Evolutionary conservation across 2,113 vertebrate species (phyloP), one percentile per base, ranked within the genome.

Genomic region (Varanus komodoensis): DNA sequence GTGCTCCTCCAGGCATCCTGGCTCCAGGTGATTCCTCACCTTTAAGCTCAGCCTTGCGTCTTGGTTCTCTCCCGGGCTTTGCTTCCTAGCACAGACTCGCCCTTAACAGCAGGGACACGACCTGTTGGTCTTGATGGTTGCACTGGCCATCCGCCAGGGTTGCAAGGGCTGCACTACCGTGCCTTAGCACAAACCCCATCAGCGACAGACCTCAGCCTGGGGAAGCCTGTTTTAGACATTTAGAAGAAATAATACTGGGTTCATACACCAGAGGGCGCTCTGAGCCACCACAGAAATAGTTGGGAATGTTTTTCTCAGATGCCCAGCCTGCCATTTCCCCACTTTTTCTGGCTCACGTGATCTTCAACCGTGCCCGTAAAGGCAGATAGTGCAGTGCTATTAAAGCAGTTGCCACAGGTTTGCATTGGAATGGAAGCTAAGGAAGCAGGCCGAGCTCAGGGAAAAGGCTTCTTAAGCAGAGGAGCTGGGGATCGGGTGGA

Each of bases 241-340:
- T 54, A 19, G 12, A 29, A 21, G 38, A 80, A 90, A 38, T 1
- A 0, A 4, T 69, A 23, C 23, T 50, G n/a, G 9, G 9, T 25
- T 88, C 68, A 86, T 77, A 38, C 88, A 2, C 80, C 74, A 23
- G 75, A 54, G 67, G 50, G 14, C 80, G 38, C 52, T 93, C 50
- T 77, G 69, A 12, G 3, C 38, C 64, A 0, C 0, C 0, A 84
- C 11, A 9, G 3, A 77, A 32, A 8, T 38, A 5, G 25, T 8
- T 69, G n/a, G 14, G 11, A 12, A 9, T 25, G 8, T 61, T 74
- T 74, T 54, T 61, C 80, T 25, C 32, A 11, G 12, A 25, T 69
- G 12, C 57, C 8, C 23, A 38, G 48, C 8, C 27, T 38, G 15
- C 1, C 32, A 19, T 21, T 38, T 9, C 0, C 4, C 27, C 34